phyloP scores from a whole-genome alignment of 1,140 invertebrate genomes.

The Proctacanthus coquilletti region DNA sequence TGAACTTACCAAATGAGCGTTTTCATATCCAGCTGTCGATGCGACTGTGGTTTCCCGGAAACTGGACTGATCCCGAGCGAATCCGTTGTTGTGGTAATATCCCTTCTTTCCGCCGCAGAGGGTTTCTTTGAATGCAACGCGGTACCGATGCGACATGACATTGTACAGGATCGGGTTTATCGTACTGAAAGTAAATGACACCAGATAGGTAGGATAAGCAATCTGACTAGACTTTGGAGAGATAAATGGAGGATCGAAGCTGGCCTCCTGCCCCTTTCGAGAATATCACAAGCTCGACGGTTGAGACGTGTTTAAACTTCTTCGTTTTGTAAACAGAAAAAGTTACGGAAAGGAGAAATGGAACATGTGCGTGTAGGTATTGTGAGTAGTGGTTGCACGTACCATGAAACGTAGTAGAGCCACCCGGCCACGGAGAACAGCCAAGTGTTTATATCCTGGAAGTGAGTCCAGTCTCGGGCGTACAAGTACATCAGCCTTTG shows the following conservation, averaged over 20 bases:
- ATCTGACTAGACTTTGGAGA: too few relatives aligned
- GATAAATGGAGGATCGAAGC: constrained; percentile 2
- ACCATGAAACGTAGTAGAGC: constrained; percentile 72
- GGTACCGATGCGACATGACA: constrained; percentile 72
- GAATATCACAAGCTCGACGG: too few relatives aligned
- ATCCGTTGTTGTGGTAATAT: constrained; percentile 30
- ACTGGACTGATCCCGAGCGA: constrained; percentile 37
- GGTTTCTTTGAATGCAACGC: constrained; percentile 60
- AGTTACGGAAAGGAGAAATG: too few relatives aligned
- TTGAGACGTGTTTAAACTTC: too few relatives aligned
- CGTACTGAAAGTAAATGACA: constrained; percentile 32
- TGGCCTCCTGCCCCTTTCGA: too few relatives aligned
- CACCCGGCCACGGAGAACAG: constrained; percentile 65
- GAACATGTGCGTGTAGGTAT: not conserved
- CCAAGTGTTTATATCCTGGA: constrained; percentile 54
- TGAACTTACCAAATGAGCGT: constrained; percentile 26
- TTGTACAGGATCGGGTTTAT: constrained; percentile 87
- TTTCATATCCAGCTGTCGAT: constrained; percentile 23
- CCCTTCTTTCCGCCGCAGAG: constrained; percentile 36
- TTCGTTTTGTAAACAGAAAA: too few relatives aligned
- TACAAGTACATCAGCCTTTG: constrained; percentile 70
- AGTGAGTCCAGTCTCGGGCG: constrained; percentile 40
- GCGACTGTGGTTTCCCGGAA: constrained; percentile 36
- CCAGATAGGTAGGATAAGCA: not conserved
- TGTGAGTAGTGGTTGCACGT: constrained; percentile 5